Evolutionary conservation across 2,113 vertebrate species (phyloP).

Genomic region (Nibea coibor): DNA sequence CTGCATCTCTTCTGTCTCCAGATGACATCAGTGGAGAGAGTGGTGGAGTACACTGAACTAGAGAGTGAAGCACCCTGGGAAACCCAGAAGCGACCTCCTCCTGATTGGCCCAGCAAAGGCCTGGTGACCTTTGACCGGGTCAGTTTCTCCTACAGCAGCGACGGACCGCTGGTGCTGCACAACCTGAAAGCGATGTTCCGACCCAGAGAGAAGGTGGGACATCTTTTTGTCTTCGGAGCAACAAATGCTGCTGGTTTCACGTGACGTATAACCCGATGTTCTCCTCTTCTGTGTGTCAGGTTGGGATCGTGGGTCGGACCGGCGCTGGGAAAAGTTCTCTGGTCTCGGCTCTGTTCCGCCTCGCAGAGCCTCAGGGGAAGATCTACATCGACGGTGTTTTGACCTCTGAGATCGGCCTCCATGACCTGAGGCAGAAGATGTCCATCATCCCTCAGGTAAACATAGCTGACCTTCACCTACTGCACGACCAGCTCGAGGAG

Average conservation of each 20-base stretch:
- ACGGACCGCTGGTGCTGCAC: constrained; percentile 88
- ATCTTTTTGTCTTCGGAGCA: not conserved
- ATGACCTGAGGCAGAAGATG: constrained; percentile 94
- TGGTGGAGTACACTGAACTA: constrained; percentile 93
- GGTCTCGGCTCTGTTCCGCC: constrained; percentile 93
- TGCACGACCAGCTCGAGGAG: too few relatives aligned
- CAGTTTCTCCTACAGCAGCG: constrained; percentile 90
- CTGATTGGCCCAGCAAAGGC: constrained; percentile 90
- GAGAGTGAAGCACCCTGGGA: constrained; percentile 96
- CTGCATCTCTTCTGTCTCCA: constrained; percentile 55
- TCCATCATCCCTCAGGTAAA: constrained; percentile 98
- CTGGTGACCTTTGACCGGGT: constrained; percentile 91
- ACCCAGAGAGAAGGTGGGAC: constrained; percentile 90
- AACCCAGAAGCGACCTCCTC: constrained; percentile 86
- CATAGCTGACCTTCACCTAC: not conserved
- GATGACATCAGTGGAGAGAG: constrained; percentile 98
- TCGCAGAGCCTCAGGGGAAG: constrained; percentile 92
- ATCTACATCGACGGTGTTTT: constrained; percentile 92
- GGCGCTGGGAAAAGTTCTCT: constrained; percentile 96
- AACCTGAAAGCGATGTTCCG: constrained; percentile 88
- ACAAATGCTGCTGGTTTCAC: not conserved
- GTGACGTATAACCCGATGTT: not conserved
- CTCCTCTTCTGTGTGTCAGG: constrained; percentile 74
- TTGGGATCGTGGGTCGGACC: constrained; percentile 95
- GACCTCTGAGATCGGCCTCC: constrained; percentile 93